Evolutionary conservation across 1,140 invertebrate genomes (phyloP), one percentile per base, ranked within the genome.

Genomic region (Conopomorpha cramerella): DNA sequence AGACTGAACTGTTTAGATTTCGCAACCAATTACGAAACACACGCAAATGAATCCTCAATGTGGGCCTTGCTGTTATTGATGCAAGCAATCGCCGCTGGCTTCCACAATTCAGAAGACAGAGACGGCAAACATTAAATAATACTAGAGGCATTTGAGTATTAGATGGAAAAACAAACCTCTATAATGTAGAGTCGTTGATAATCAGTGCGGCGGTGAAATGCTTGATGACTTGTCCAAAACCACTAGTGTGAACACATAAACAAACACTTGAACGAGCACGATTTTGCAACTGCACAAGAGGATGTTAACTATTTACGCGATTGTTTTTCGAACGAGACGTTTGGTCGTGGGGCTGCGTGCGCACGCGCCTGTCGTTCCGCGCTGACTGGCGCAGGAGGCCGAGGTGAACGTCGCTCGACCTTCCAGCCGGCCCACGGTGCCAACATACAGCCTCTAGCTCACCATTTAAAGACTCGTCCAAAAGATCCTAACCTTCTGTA

Each of bases 381-480:
- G 61, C 63, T 54, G 50, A 73, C 68, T 73, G 56, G 43, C 40
- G 30, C 29, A 34, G 35, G 41, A 35, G 37, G 32, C 3, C 1
- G 23, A 13, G 46, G 65, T 68, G 64, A 68, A 65, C 55, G 63
- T 57, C 45, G 39, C 36, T 45, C 66, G 61, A 65, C 67, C 67
- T 68, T 67, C 67, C 63, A 59, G n/a, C n/a, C n/a, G n/a, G 57
- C 64, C 67, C 51, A 72, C 55, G 41, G 46, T 55, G 54, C 60
- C 53, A 60, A 59, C 55, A 52, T 54, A 53, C 45, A 60, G 52
- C 55, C 53, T 56, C 53, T 61, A n/a, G n/a, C n/a, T 54, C 61
- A 49, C 56, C 56, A 55, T 59, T 41, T 44, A 33, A 17, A 51
- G 39, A 42, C 34, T 32, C 48, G 49, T 41, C 36, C 41, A 44